Base-by-base conservation (phyloP, 2,113 vertebrate genomes). In the Corythoichthys haematopterus region DNA sequence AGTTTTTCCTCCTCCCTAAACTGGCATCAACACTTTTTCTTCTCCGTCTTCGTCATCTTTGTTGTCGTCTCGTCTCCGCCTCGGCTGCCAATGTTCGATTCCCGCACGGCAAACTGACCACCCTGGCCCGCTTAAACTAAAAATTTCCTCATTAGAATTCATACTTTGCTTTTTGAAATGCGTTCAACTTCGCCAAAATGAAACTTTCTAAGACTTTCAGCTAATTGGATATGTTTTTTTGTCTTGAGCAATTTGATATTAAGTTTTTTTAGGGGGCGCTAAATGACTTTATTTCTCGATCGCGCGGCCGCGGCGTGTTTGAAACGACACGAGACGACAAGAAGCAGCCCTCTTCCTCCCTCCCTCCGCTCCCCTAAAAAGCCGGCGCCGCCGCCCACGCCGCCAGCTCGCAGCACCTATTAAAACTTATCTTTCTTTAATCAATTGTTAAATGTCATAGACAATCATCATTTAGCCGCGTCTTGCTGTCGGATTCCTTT, bases 371-470 rank as follows among this genome's bases (percentile, higher is more conserved):
- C 45, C 28, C 33, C 35, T 16, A 65, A 50, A 61, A 57, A 57
- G 55, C 52, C 20, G 20, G 15, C n/a, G 20, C 79, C 66, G 11
- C 82, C 81, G 76, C 80, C 79, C 83, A 76, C 77, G 74, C 69
- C 83, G 77, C 77, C 70, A 73, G 50, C 52, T 66, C 65, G 51
- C 76, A 61, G 66, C 79, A 81, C 84, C 87, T 81, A 88, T 90
- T 90, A 86, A 89, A 90, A 90, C 77, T 79, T 88, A 89, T 88
- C 86, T 87, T 84, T 83, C 88, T 89, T 88, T 90, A 89, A 90
- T 89, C 88, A 90, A 88, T 88, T 89, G 84, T 85, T 89, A 90
- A 90, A 89, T 90, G 87, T 88, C 87, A 89, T 83, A 88, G 85
- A 86, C 87, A 89, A 90, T 90, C 88, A 88, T 85, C 84, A 89